Evolutionary conservation across 2,113 vertebrate genomes (phyloP), one percentile per base, ranked within the genome.

Genomic region (Pseudorectes ferrugineus): DNA sequence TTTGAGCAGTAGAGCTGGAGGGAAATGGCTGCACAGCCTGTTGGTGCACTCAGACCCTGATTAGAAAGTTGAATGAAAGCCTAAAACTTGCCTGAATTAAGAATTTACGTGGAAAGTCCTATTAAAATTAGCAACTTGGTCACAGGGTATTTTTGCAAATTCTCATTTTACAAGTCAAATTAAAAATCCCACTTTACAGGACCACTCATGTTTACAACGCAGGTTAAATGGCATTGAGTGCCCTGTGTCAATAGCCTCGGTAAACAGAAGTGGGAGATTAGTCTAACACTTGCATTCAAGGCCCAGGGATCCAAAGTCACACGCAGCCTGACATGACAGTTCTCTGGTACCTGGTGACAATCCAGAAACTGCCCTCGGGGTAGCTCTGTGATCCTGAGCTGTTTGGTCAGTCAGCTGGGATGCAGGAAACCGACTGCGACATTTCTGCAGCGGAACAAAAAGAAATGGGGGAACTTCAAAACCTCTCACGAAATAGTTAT

Each of bases 281-380:
- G 49, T 33, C 62, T 61, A 89, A 51, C 2, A 14, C 36, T 74
- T 55, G n/a, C 74, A 20, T 65, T 78, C 42, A 29, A 51, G 61
- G 52, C 25, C n/a, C 45, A 38, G 35, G 80, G 81, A 95, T 52
- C 25, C 0, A 0, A 52, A 89, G 85, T 25, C 6, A 9, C 58
- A 23, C 5, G 2, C 31, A 65, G 85, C 26, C 81, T 92, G 94
- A 95, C 25, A n/a, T 76, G 89, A 95, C 88, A 91, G 89, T 85
- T 73, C 77, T 93, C 92, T 94, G 89, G 90, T 79, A 94, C 85
- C 94, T 12, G 17, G 75, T 96, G 92, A 94, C 88, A 94, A 92
- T 88, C 43, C 71, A 94, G 90, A 65, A 92, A 52, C 46, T 80
- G 88, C 88, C 95, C 94, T 63, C 3, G 0, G 88, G 93, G 90